Base-by-base conservation (phyloP, 2,888 invertebrate species). In the Globia sparganii region DNA sequence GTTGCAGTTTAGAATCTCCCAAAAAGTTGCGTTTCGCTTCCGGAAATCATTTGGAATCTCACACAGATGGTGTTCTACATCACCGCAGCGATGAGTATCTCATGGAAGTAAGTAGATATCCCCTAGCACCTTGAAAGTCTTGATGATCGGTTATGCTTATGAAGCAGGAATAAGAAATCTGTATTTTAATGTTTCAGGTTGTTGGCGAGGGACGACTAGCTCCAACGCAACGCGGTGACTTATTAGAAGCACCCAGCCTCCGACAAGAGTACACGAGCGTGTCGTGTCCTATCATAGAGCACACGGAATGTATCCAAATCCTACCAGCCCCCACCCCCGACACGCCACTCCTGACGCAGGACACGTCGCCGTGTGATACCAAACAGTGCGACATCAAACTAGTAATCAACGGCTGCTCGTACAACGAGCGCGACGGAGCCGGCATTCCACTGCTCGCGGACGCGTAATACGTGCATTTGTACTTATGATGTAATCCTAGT, bases 1-100 rank as follows among this genome's bases (percentile, higher is more conserved):
- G 98, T 86, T 98, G 98, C 87, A 98, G 98, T 92, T 97, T 98
- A 90, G 98, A 98, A 93, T 98, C 98, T 82, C 98, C 98, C 70
- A 98, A 98, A 93, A 97, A 98, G 88, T 94, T 98, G 78, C 97
- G 98, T 80, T 98, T 98, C 91, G 98, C 98, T 3, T 97, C 98
- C 37, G 98, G 97, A 28, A 97, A 97, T 88, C 97, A 97, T 81
- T 93, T 98, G 84, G 97, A 97, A 90, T 97, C 97, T 69, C 96
- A 97, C 78, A 96, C 96, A 31, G 97, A 97, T 78, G 95, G 94
- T 85, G 96, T 96, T 2, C 91, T 97, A 64, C 96, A 97, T 86
- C 97, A 97, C 85, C 93, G 96, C 72, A 97, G 97, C 86, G 97
- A 96, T 83, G 97, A 97, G 89, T 96, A 96, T 86, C 94, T 95